A percentile compares a stretch with the other conserved stretches of the same genome.
These are phyloP conservation scores for Oscheius myriophilus DNA, from an alignment of 2,888 invertebrate species.

Conservation along the genomic window DNA sequence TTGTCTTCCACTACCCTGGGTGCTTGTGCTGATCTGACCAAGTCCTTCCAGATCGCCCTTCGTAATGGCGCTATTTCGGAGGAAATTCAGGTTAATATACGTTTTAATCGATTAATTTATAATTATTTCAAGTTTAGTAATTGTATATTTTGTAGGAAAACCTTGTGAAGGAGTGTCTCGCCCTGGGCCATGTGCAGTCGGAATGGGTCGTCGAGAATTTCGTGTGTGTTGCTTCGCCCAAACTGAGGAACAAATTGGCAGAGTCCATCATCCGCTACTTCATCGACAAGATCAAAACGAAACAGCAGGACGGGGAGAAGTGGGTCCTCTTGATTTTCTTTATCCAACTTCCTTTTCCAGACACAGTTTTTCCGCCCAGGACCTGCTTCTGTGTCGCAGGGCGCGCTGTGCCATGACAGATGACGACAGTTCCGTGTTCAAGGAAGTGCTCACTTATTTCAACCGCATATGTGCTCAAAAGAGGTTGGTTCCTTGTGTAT, in stretches of 20 bases:
- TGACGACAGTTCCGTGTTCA: neutral
- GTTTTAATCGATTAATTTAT: too few species aligned
- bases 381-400: conserved; percentile 11
- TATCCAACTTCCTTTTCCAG: neutral
- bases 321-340: conserved; percentile 3
- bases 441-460: conserved; percentile 12
- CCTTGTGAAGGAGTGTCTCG: conserved; percentile 18
- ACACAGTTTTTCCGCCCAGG: conserved; percentile 14
- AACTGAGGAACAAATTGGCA: conserved; percentile 8
- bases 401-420: conserved; percentile 10
- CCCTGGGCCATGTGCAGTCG: neutral
- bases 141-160: neutral
- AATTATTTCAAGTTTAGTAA: too few species aligned
- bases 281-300: conserved; percentile 15
- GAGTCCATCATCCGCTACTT: conserved; percentile 17
- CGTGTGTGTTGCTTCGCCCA: neutral
- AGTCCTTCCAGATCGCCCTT: conserved; percentile 3
- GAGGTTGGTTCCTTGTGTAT: neutral
- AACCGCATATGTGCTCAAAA: conserved; percentile 13
- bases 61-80: conserved; percentile 16
- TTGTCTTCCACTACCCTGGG: conserved; percentile 7
- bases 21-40: neutral
- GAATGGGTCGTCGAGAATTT: conserved; percentile 8
- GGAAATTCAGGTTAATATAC: neutral
- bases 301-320: conserved; percentile 22